These are phyloP conservation scores for Dynastes hyllus DNA, from an alignment of 2,888 invertebrate genomes.

Conservation along the genomic window DNA sequence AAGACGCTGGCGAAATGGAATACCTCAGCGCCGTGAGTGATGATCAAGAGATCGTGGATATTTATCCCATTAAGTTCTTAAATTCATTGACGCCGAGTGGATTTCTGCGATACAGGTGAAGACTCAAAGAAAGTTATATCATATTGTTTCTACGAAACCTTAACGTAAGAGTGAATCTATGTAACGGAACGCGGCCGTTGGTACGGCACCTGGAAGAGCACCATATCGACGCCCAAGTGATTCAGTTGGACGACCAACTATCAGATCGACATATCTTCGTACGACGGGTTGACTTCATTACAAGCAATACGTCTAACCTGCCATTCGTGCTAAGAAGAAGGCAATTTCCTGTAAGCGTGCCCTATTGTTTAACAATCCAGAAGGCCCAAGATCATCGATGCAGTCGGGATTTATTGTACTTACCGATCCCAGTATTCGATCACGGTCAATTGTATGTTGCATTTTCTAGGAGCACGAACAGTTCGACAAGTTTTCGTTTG, in stretches of 20 bases:
- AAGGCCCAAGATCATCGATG: constrained; percentile 61
- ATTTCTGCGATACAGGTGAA: no score
- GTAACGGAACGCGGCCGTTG: constrained; percentile 47
- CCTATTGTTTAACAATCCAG: constrained; percentile 62
- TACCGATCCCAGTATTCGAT: constrained; percentile 21
- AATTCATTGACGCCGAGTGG: constrained; percentile 50
- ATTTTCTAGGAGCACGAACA: no score
- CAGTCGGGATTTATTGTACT: constrained; percentile 17
- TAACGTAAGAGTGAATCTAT: no score
- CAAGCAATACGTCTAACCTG: constrained; percentile 41
- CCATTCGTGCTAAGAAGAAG: constrained; percentile 21
- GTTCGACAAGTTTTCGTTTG: no score
- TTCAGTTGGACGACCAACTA: not conserved
- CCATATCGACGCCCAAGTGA: constrained; percentile 33
- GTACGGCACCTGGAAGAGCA: constrained; percentile 13
- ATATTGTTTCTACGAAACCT: no score
- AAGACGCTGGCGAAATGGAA: not conserved
- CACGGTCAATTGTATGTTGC: constrained; percentile 28
- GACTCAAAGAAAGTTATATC: no score
- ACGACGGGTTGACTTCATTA: constrained; percentile 35
- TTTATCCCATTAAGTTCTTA: constrained; percentile 48
- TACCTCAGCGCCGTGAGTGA: constrained; percentile 23
- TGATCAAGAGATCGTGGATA: constrained; percentile 30
- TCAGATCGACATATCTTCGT: constrained; percentile 35
- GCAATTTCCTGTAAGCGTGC: constrained; percentile 40